Conservation (phyloP, 2,113 vertebrate genomes). For the Tringa solitaria region DNA sequence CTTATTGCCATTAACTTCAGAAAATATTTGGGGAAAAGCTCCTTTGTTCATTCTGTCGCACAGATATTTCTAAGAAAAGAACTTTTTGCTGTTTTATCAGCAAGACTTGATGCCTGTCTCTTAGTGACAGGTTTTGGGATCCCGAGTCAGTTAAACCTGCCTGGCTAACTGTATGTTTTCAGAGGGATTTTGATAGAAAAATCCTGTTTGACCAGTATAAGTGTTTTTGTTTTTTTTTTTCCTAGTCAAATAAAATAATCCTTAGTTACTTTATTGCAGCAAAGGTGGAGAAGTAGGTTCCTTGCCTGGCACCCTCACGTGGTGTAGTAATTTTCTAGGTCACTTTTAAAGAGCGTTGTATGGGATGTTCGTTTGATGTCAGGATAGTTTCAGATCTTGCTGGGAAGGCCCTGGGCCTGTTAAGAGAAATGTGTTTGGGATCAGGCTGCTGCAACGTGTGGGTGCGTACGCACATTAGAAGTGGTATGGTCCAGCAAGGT, state of each 20-base stretch:
- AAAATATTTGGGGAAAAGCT: not conserved
- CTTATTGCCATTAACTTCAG: not conserved
- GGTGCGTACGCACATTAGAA: not conserved
- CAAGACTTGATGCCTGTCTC: not conserved
- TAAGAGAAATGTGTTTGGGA: not conserved
- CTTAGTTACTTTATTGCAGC: not conserved
- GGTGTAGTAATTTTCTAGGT: not conserved
- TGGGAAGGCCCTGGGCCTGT: not conserved
- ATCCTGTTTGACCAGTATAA: not conserved
- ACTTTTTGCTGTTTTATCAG: not conserved
- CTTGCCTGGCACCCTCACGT: not conserved
- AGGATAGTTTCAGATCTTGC: not conserved
- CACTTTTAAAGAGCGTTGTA: not conserved
- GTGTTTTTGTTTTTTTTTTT: not conserved
- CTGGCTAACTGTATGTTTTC: not conserved
- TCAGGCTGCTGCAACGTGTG: fast-evolving
- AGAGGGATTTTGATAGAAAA: not conserved
- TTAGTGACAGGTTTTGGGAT: not conserved
- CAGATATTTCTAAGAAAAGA: not conserved
- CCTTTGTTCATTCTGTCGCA: not conserved
- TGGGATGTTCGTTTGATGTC: not conserved
- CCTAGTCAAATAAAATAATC: not conserved
- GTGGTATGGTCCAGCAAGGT: not conserved
- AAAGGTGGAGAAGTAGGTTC: not conserved
- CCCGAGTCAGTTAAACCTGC: not conserved